Base-by-base conservation (phyloP, 92 coral and sea anemone species). In the Actinernus sp. region DNA sequence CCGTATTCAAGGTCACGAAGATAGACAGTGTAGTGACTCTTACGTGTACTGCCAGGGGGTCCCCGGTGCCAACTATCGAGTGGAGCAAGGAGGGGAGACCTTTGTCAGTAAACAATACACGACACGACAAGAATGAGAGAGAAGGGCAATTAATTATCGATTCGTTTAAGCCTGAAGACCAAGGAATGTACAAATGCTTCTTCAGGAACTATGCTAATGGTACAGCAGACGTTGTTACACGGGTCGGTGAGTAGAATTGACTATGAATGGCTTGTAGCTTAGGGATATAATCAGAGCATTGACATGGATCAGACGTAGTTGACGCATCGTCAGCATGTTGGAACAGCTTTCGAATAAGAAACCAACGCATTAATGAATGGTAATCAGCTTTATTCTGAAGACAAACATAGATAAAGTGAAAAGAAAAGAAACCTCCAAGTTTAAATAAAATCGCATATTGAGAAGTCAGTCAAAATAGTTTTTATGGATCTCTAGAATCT, bases 181-280 rank as follows among this genome's bases (percentile, higher is more conserved):
- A 81, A 63, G 97, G 97, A 29, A 49, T 49, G 28, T 90, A 90
- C 68, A 73, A 53, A 26, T 90, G 97, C 16, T 75, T 58, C 66
- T 88, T 88, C 32, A 78, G 73, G 55, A 90, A 85, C 49, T 86
- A 84, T 59, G 92, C 76, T 13, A 90, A 90, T 30, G 97, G 97
- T 9, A 85, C 97, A 1, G 92, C 92, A 7, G 89, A 65, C 27
- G 54, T 39, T 30, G 31, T 39, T 4, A 66, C 73, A 14, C 63
- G 52, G 11, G 83, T 79, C 36, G 88, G 97, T 90, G 60, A 79
- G 69, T n/a, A n/a, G n/a, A n/a, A n/a, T n/a, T n/a, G n/a, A n/a
- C n/a, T n/a, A n/a, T n/a, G n/a, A n/a, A n/a, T n/a, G n/a, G n/a
- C n/a, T n/a, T n/a, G n/a, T n/a, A n/a, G n/a, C n/a, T n/a, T n/a